Percentiles rank a stretch among this genome's conserved stretches.
phyloP scores from a whole-genome alignment of 2,888 invertebrate genomes.

The Cistogaster globosa region DNA sequence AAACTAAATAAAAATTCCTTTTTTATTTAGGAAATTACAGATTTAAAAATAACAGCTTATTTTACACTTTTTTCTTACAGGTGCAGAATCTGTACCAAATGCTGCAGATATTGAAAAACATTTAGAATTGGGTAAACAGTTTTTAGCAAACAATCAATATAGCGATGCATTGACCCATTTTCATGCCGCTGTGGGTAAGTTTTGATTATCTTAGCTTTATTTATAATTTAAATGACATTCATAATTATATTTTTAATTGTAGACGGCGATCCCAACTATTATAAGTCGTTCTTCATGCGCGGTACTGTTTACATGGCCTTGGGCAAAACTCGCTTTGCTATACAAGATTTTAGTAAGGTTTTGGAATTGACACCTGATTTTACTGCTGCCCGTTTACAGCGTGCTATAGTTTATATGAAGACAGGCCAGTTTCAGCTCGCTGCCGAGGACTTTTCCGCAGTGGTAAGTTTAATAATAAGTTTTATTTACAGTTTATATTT shows the following conservation, averaged over 20 bases:
- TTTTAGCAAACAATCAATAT: constrained; percentile 95
- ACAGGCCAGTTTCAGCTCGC: constrained; percentile 93
- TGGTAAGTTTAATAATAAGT: constrained; percentile 86
- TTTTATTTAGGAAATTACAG: too few relatives aligned
- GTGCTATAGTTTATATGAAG: constrained; percentile 95
- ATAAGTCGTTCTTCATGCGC: constrained; percentile 96
- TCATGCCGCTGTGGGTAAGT: constrained; percentile 97
- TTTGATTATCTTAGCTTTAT: not conserved
- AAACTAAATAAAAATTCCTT: too few relatives aligned
- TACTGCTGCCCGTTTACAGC: constrained; percentile 91
- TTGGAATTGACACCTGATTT: constrained; percentile 97
- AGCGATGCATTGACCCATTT: constrained; percentile 98
- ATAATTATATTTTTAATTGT: constrained; percentile 6
- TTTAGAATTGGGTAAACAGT: constrained; percentile 95
- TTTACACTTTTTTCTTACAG: constrained; percentile 82
- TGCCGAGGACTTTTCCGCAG: constrained; percentile 90
- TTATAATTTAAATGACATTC: not conserved
- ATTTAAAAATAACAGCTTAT: not conserved
- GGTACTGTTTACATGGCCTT: constrained; percentile 98
- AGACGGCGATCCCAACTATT: constrained; percentile 98
- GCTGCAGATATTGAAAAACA: constrained; percentile 94
- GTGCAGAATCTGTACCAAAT: constrained; percentile 85
- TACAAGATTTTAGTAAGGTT: constrained; percentile 96
- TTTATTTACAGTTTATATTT: not conserved
- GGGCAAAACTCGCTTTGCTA: constrained; percentile 96